Conservation (phyloP, 2,797 vertebrate species). For the Selene dorsalis region DNA sequence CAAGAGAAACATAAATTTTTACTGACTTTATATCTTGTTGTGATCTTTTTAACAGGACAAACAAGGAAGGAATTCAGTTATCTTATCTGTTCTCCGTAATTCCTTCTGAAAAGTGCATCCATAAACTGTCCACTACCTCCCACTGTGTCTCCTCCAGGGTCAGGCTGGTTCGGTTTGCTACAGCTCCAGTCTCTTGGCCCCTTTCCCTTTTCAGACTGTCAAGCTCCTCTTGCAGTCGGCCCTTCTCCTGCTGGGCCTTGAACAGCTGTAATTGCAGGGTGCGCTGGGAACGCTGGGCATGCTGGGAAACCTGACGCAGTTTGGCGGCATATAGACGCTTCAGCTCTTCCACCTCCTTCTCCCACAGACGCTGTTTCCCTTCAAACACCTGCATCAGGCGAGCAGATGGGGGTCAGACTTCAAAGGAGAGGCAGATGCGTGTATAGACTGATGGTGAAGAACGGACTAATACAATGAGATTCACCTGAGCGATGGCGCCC, state of each 20-base stretch:
- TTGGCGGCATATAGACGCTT: constrained; percentile 92
- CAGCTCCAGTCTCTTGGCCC: constrained; percentile 57
- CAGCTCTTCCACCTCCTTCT: constrained; percentile 93
- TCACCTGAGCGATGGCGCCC: constrained; percentile 93
- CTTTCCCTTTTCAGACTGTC: constrained; percentile 83
- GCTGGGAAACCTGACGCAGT: constrained; percentile 94
- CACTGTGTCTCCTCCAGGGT: constrained; percentile 94
- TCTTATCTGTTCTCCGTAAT: constrained; percentile 29
- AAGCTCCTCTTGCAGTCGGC: constrained; percentile 91
- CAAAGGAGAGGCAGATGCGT: constrained; percentile 3
- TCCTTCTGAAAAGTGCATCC: constrained; percentile 11
- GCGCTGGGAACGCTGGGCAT: constrained; percentile 93
- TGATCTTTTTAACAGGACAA: constrained; percentile 24
- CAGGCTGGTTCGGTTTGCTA: constrained; percentile 77
- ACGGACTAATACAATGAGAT: constrained; percentile 1
- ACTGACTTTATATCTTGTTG: neutral
- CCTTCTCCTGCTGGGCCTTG: constrained; percentile 94
- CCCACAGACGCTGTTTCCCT: constrained; percentile 96
- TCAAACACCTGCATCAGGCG: constrained; percentile 88
- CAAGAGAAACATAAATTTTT: constrained; percentile 1
- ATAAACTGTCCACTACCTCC: constrained; percentile 86
- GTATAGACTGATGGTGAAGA: neutral
- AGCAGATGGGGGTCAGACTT: constrained; percentile 40
- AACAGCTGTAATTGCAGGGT: constrained; percentile 94
- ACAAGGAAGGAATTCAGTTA: constrained; percentile 22